Conservation (phyloP, 2,797 vertebrate genomes). For the Sebastiscus albofasciatus region DNA sequence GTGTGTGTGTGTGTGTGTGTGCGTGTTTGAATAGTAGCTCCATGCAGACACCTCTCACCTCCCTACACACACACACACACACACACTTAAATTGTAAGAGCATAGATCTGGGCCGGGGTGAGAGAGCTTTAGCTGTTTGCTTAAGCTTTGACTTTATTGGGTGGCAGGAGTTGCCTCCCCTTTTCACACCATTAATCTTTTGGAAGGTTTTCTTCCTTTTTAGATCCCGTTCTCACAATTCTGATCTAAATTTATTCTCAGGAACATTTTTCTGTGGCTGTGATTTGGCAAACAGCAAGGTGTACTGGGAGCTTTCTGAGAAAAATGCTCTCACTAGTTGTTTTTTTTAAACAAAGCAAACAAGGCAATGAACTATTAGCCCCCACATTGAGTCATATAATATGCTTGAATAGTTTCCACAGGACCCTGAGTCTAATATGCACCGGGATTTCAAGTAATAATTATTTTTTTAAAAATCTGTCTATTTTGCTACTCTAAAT, state of each 20-base stretch:
- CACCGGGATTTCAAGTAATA: slow-evolving; percentile 36
- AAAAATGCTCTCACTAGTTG: slow-evolving; percentile 34
- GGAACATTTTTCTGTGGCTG: slow-evolving; percentile 52
- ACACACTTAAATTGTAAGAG: slow-evolving; percentile 20
- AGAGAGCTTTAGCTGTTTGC: slow-evolving; percentile 58
- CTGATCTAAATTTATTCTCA: slow-evolving; percentile 54
- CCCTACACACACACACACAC: background rate
- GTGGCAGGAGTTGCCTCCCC: slow-evolving; percentile 57
- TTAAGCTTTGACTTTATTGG: slow-evolving; percentile 66
- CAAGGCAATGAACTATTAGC: slow-evolving; percentile 43
- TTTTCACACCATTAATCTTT: slow-evolving; percentile 72
- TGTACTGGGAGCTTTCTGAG: slow-evolving; percentile 38
- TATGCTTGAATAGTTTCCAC: slow-evolving; percentile 43
- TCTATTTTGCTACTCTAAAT: slow-evolving; percentile 54
- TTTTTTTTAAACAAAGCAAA: slow-evolving; percentile 42
- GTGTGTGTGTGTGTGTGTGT: slow-evolving; percentile 6
- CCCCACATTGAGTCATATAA: slow-evolving; percentile 42
- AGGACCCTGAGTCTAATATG: slow-evolving; percentile 16
- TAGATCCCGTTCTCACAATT: slow-evolving; percentile 61
- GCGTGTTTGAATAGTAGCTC: slow-evolving; percentile 3
- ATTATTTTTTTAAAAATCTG: slow-evolving; percentile 22
- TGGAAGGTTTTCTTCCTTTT: slow-evolving; percentile 60
- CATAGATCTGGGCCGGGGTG: slow-evolving; percentile 56
- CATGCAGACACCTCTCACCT: background rate
- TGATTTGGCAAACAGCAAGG: slow-evolving; percentile 59